These are phyloP conservation scores for Nephila pilipes DNA, from an alignment of 1,140 invertebrate genomes.

Conservation along the genomic window DNA sequence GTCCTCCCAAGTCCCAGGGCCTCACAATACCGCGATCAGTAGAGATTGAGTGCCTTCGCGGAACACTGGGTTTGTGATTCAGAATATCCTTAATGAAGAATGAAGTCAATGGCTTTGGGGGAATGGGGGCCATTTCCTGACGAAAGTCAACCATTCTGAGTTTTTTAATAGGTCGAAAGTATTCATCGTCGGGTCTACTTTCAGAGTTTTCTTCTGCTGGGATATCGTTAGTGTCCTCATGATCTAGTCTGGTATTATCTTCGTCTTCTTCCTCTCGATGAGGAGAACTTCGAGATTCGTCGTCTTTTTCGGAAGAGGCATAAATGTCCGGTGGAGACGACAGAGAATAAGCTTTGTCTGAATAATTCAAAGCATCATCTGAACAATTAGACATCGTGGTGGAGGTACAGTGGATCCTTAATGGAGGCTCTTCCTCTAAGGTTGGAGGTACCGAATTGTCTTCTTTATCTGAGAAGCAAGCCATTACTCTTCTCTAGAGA, in stretches of 20 bases:
- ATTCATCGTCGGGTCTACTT: conserved; percentile 69
- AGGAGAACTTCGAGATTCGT: conserved; percentile 4
- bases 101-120: conserved; percentile 82
- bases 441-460: conserved; percentile 14
- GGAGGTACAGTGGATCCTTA: background rate
- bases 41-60: conserved; percentile 29
- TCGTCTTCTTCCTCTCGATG: background rate
- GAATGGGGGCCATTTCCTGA: background rate
- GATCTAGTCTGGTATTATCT: background rate
- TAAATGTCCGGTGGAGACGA: conserved; percentile 22
- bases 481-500: background rate
- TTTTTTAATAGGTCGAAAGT: conserved; percentile 75
- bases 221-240: background rate
- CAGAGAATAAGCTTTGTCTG: conserved; percentile 14
- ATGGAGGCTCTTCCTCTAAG: background rate
- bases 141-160: conserved; percentile 63
- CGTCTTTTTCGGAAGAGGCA: conserved; percentile 46
- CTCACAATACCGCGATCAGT: conserved; percentile 86
- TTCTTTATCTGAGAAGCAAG: background rate
- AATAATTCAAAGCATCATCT: background rate
- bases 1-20: conserved; percentile 89
- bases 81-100: conserved; percentile 96
- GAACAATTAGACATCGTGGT: conserved; percentile 28
- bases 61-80: conserved; percentile 87
- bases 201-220: background rate